Evolutionary conservation across 2,888 invertebrate genomes (phyloP).

Genomic region (Phorcus lineatus): DNA sequence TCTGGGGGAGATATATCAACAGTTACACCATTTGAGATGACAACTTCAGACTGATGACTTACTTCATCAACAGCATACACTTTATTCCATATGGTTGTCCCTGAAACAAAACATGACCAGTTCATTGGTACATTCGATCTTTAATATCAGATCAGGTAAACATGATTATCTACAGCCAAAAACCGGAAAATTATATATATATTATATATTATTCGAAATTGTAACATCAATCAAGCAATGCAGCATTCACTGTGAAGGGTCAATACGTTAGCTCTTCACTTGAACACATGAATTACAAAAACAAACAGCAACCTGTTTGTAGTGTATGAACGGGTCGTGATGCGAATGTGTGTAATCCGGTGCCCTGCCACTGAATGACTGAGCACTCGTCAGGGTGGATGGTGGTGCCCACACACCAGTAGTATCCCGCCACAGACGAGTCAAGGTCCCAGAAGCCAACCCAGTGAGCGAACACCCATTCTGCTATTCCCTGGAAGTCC

Average conservation of each 20-base stretch:
- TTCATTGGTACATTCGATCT: too few species aligned
- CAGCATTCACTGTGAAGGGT: too few species aligned
- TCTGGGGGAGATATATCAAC: constrained; percentile 48
- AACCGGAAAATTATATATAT: too few species aligned
- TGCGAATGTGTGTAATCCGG: not conserved
- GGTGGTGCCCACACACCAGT: constrained; percentile 25
- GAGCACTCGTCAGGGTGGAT: not conserved
- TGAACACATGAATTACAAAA: too few species aligned
- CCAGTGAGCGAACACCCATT: constrained; percentile 11
- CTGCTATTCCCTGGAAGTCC: not conserved
- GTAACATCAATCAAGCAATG: too few species aligned
- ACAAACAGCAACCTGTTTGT: too few species aligned
- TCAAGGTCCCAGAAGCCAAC: constrained; percentile 23
- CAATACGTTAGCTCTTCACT: too few species aligned
- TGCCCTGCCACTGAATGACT: not conserved
- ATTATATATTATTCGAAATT: too few species aligned
- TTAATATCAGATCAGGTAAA: too few species aligned
- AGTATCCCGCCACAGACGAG: constrained; percentile 6
- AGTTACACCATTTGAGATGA: constrained; percentile 50
- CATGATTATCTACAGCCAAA: too few species aligned
- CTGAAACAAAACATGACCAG: constrained; percentile 24
- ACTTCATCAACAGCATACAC: constrained; percentile 48
- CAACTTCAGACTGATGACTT: constrained; percentile 41
- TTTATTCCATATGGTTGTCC: constrained; percentile 41
- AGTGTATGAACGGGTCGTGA: too few species aligned